Conservation (phyloP, 2,797 vertebrate species). For the Telmatherina bonti region DNA sequence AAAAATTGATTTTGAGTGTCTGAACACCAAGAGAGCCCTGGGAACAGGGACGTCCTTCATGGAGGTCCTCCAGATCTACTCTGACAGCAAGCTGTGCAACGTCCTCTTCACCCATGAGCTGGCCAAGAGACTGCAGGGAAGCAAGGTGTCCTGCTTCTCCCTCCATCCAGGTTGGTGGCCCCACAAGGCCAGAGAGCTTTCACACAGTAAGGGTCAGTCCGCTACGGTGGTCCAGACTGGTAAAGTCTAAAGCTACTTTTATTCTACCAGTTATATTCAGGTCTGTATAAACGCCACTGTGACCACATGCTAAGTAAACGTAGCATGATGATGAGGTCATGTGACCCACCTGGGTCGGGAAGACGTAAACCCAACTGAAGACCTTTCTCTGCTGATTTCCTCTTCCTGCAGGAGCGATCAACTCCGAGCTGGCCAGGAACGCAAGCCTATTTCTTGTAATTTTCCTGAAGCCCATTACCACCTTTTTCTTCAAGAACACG, state of each 20-base stretch:
- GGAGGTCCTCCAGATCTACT: slow-evolving; percentile 79
- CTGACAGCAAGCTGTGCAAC: slow-evolving; percentile 93
- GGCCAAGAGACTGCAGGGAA: slow-evolving; percentile 86
- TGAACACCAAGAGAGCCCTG: slow-evolving; percentile 32
- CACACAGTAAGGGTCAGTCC: not conserved
- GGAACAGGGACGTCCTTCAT: slow-evolving; percentile 17
- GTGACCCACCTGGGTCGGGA: not conserved
- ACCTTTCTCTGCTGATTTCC: not conserved
- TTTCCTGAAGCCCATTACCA: slow-evolving; percentile 71
- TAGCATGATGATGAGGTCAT: not conserved
- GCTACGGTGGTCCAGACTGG: not conserved
- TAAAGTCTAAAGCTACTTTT: not conserved
- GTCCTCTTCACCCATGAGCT: slow-evolving; percentile 90
- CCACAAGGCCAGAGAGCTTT: not conserved
- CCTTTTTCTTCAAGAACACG: slow-evolving; percentile 54
- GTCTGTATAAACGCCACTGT: not conserved
- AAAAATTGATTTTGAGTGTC: slow-evolving; percentile 73
- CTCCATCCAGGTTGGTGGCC: slow-evolving; percentile 90
- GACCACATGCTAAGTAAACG: not conserved
- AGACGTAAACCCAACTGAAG: not conserved
- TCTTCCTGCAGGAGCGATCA: slow-evolving; percentile 82
- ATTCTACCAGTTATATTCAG: no score
- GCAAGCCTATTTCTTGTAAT: not conserved
- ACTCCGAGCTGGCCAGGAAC: slow-evolving; percentile 75
- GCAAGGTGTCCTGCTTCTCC: slow-evolving; percentile 87